Base-by-base conservation (phyloP, 2,888 invertebrate species). In the Pyrocoelia pectoralis region DNA sequence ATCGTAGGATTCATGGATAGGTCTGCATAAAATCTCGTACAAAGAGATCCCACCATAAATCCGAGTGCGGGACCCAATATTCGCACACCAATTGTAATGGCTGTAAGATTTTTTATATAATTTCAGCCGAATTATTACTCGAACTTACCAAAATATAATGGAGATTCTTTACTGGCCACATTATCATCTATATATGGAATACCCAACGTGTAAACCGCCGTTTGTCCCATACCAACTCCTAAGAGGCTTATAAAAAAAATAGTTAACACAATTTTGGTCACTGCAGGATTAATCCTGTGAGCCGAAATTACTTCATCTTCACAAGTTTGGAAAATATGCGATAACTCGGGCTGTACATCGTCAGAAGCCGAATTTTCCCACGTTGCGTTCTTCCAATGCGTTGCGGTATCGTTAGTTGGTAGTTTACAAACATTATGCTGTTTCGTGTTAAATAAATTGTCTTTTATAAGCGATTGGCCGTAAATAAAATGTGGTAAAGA, bases 111-210 rank as follows among this genome's bases (percentile, higher is more conserved):
- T 2, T 8, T 50, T 50, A 17, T 1, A 18, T 6, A 12, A 18
- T 9, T 12, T n/a, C 6, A 14, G 14, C 10, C n/a, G 19, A 18
- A 15, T 43, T 33, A 8, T n/a, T 24, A 24, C 3, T 24, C 4
- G 24, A 24, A 84, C 87, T 88, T 81, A 93, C 93, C 92, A 84
- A 95, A 94, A 83, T 96, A 96, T 71, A 95, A 86, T 18, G 96
- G 95, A 61, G 95, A 95, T 81, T 95, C 95, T 74, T 92, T 87
- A 82, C 93, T 94, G 74, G 94, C 93, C 62, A 96, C 95, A 80
- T 96, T 96, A 81, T 96, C 95, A 74, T 96, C 96, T 69, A 96
- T 94, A 80, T 94, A 96, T 2, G 96, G 95, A 74, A 96, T 95
- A 13, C 95, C 96, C 41, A 96, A 86, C 14, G 95, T 95, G 72